Evolutionary conservation across 2,888 invertebrate species (phyloP).

Genomic region (Mystacides longicornis): DNA sequence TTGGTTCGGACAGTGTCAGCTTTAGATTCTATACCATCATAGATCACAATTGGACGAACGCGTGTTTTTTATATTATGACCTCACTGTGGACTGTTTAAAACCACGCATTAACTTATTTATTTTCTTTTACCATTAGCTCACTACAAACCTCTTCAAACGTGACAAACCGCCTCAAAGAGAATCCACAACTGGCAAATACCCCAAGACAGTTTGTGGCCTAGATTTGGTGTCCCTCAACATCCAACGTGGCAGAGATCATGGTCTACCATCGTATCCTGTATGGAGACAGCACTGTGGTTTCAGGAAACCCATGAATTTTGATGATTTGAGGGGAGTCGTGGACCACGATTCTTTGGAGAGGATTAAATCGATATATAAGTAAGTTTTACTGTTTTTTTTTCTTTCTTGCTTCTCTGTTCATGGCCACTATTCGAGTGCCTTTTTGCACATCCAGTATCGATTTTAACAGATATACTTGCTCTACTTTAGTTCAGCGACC

Average conservation of each 20-base stretch:
- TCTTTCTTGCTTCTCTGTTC: neutral
- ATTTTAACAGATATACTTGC: too few relatives aligned
- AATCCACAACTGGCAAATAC: neutral
- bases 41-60: too few relatives aligned
- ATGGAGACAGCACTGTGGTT: slow-evolving; percentile 71
- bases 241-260: slow-evolving; percentile 84
- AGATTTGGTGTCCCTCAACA: slow-evolving; percentile 80
- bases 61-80: too few relatives aligned
- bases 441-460: too few relatives aligned
- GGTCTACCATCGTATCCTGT: slow-evolving; percentile 71
- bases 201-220: slow-evolving; percentile 55
- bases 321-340: slow-evolving; percentile 56
- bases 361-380: slow-evolving; percentile 60
- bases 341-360: slow-evolving; percentile 54
- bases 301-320: slow-evolving; percentile 55
- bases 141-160: slow-evolving; percentile 63
- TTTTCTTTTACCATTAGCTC: slow-evolving; percentile 48
- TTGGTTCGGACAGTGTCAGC: too few relatives aligned
- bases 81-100: too few relatives aligned
- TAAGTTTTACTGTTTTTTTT: slow-evolving; percentile 31
- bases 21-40: too few relatives aligned
- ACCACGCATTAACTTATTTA: too few relatives aligned
- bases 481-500: too few relatives aligned
- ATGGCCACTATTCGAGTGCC: too few relatives aligned
- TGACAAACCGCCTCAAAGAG: slow-evolving; percentile 5